Conservation (phyloP, 1,140 invertebrate species). For the Platorchestia sp. region DNA sequence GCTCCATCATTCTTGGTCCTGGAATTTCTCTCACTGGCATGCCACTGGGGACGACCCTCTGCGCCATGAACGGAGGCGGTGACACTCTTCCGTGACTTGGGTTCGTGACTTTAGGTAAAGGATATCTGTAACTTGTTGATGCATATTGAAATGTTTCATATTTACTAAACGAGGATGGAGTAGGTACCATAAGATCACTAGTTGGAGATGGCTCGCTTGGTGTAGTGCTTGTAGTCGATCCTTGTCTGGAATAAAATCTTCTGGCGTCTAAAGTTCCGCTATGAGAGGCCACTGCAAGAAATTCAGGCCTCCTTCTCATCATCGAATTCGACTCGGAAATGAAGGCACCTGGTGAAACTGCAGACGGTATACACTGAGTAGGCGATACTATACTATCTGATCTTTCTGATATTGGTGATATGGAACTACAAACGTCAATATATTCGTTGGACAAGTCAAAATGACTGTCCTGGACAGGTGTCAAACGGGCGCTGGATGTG, state of each 20-base stretch:
- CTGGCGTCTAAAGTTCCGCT: neutral
- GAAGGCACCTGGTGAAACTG: neutral
- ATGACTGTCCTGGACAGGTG: neutral
- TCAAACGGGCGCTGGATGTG: neutral
- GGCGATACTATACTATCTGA: neutral
- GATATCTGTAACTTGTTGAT: neutral
- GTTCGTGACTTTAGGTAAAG: conserved; percentile 4
- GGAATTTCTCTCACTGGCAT: neutral
- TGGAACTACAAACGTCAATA: conserved; percentile 22
- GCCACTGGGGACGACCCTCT: neutral
- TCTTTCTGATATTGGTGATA: conserved; percentile 33
- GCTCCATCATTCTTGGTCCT: neutral
- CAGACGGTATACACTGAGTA: neutral
- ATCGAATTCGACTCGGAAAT: neutral
- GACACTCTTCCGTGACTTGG: neutral
- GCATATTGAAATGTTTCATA: neutral
- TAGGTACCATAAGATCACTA: conserved; percentile 2
- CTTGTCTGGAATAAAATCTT: conserved; percentile 2
- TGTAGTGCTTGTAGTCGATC: neutral
- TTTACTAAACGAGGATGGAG: neutral
- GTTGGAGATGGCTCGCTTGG: conserved; percentile 26
- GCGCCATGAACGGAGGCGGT: conserved; percentile 10
- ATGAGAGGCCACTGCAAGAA: neutral
- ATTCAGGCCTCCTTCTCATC: conserved; percentile 16
- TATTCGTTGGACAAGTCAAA: neutral